These are phyloP conservation scores for Vanessa tameamea DNA, from an alignment of 1,140 invertebrate species.

Conservation along the genomic window DNA sequence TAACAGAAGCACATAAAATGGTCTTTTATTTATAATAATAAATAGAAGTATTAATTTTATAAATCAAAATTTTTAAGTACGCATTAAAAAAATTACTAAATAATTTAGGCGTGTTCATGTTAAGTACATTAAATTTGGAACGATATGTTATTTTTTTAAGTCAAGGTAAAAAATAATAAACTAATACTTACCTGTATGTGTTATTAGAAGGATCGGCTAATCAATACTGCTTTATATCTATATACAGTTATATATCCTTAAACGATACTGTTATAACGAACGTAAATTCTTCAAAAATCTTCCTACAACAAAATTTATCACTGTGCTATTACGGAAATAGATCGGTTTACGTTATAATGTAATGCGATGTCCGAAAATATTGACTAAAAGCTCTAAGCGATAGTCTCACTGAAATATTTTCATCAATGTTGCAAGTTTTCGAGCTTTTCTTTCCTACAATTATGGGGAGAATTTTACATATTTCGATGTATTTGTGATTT, in stretches of 20 bases:
- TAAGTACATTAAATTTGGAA: no score
- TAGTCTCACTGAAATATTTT: constrained; percentile 19
- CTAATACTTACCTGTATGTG: background rate
- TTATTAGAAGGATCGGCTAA: constrained; percentile 1
- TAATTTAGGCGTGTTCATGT: no score
- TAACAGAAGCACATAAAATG: no score
- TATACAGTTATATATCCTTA: background rate
- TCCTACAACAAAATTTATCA: no score
- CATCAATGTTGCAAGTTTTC: constrained; percentile 13
- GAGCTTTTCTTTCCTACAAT: constrained; percentile 8
- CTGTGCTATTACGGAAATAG: constrained; percentile 2
- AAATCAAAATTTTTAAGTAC: no score
- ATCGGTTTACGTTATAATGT: constrained; percentile 1
- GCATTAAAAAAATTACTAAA: no score
- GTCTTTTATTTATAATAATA: no score
- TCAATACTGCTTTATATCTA: background rate
- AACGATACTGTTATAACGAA: no score
- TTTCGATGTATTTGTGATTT: background rate
- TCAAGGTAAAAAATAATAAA: no score
- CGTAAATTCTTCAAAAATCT: no score
- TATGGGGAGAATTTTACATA: constrained; percentile 11
- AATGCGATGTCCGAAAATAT: constrained; percentile 12
- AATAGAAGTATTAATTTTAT: no score
- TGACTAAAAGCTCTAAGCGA: constrained; percentile 20
- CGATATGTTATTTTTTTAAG: no score